A percentile compares a stretch with the other conserved stretches of the same genome.
Conservation (phyloP, 2,113 vertebrate species). For the Gavia stellata region DNA sequence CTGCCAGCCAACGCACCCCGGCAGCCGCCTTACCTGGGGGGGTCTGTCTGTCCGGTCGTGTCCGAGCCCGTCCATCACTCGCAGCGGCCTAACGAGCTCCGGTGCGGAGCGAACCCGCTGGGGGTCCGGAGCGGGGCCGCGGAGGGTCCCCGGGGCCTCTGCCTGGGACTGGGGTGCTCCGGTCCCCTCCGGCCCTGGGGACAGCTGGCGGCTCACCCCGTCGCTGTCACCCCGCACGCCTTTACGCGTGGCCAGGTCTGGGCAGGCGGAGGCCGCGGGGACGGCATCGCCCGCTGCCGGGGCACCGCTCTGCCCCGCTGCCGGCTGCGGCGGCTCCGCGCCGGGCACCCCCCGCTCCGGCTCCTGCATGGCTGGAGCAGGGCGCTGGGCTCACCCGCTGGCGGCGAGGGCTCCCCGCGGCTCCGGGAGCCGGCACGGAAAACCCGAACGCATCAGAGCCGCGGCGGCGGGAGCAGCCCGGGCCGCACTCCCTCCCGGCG, state of each 20-base stretch:
- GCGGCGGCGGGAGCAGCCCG: not conserved
- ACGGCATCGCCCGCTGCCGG: not conserved
- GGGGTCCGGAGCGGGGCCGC: not conserved
- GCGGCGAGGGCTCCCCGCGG: not conserved
- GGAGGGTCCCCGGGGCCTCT: not conserved
- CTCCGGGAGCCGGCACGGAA: not conserved
- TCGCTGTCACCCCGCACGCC: not conserved
- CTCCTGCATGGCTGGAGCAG: slow-evolving; percentile 32
- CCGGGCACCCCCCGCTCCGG: not conserved
- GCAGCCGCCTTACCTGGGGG: slow-evolving; percentile 56
- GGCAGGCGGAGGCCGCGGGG: not conserved
- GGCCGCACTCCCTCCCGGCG: not conserved
- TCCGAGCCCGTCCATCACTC: not conserved
- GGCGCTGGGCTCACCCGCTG: not conserved
- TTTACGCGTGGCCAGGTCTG: not conserved
- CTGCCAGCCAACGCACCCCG: not conserved
- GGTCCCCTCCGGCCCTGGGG: not conserved
- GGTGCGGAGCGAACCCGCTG: not conserved
- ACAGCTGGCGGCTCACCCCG: not conserved
- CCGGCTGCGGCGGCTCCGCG: not conserved
- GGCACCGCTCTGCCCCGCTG: not conserved
- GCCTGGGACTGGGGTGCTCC: not conserved
- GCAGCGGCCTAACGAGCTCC: not conserved
- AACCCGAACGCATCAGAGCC: not conserved
- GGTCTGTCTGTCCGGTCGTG: not conserved